A percentile compares a stretch with the other conserved stretches of the same genome.
These are phyloP conservation scores for Hemibagrus guttatus DNA, from an alignment of 2,797 vertebrate species.

Conservation along the genomic window DNA sequence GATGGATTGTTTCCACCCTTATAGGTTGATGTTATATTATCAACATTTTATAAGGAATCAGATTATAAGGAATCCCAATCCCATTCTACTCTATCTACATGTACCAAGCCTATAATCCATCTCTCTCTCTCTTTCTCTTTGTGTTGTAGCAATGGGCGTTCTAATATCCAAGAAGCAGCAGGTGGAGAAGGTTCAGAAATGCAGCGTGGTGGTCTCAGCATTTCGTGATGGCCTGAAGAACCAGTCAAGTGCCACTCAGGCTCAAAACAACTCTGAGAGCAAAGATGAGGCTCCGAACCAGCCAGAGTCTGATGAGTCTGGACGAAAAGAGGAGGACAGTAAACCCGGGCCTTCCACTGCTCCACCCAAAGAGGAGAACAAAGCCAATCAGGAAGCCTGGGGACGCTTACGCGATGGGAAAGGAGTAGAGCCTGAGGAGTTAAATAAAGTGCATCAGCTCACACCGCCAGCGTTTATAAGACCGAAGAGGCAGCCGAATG, in stretches of 20 bases:
- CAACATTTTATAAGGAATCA: neutral
- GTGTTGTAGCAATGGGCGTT: conserved; percentile 87
- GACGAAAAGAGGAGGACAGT: conserved; percentile 72
- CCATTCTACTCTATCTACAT: neutral
- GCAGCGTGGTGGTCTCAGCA: conserved; percentile 89
- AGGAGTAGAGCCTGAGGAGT: conserved; percentile 92
- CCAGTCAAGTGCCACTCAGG: conserved; percentile 69
- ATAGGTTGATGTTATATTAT: neutral
- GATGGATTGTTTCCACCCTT: neutral
- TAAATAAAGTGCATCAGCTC: conserved; percentile 85
- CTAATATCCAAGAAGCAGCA: conserved; percentile 93
- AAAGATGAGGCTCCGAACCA: conserved; percentile 72
- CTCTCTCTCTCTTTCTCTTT: conserved; percentile 17
- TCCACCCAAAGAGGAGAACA: conserved; percentile 71
- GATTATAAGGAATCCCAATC: neutral
- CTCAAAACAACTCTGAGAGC: conserved; percentile 56
- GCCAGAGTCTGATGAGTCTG: conserved; percentile 69
- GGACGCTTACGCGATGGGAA: conserved; percentile 89
- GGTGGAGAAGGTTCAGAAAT: conserved; percentile 98
- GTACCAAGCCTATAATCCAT: neutral
- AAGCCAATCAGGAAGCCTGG: conserved; percentile 86
- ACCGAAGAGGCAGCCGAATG: conserved; percentile 84
- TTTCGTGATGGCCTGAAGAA: conserved; percentile 91
- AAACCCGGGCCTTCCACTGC: conserved; percentile 59
- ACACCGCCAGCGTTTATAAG: conserved; percentile 86